These are phyloP conservation scores for Sphyrna mokarran DNA, from an alignment of 2,113 vertebrate species.

Conservation along the genomic window DNA sequence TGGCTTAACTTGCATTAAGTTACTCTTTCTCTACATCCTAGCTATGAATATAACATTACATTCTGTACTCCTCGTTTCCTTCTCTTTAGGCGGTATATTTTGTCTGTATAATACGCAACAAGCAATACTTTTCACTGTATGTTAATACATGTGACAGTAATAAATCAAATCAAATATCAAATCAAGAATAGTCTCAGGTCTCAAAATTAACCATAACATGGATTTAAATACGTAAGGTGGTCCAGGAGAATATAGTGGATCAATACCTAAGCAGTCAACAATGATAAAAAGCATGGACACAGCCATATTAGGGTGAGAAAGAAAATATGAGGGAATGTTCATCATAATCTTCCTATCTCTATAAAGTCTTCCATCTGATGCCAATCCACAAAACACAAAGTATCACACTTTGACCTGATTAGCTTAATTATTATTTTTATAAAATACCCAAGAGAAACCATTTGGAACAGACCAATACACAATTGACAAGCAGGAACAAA, in stretches of 20 bases:
- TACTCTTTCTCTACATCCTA: too few relatives aligned
- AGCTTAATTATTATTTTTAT: constrained; percentile 5
- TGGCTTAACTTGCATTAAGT: too few relatives aligned
- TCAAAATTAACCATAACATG: neutral
- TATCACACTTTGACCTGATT: neutral
- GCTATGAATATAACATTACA: too few relatives aligned
- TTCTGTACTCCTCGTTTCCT: too few relatives aligned
- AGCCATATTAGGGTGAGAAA: neutral
- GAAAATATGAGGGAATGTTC: neutral
- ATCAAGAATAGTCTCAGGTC: neutral
- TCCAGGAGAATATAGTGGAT: neutral
- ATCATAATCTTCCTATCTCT: neutral
- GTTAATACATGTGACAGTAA: too few relatives aligned
- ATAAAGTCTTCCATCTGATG: neutral
- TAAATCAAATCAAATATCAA: too few relatives aligned
- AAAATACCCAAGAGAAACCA: neutral
- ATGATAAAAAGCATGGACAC: neutral
- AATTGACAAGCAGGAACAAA: neutral
- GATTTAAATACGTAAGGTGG: neutral
- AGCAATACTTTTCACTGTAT: too few relatives aligned
- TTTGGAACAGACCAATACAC: neutral
- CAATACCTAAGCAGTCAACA: neutral
- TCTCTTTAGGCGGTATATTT: too few relatives aligned
- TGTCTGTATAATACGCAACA: too few relatives aligned
- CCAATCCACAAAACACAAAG: neutral